phyloP scores from a whole-genome alignment of 2,888 invertebrate species.

The Molanna angustata region DNA sequence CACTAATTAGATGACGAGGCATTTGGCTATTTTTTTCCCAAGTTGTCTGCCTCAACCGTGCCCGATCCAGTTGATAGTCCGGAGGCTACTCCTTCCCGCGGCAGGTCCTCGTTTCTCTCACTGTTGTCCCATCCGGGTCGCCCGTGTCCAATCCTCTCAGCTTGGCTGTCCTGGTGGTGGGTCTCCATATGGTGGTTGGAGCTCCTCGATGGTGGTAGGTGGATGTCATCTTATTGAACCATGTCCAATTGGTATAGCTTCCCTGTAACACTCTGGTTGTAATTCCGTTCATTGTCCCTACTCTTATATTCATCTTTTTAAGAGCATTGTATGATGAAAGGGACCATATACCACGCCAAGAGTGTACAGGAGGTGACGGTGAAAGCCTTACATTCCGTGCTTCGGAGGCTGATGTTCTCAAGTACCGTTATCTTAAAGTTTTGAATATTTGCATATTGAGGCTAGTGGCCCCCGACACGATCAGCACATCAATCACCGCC shows the following conservation, averaged over 20 bases:
- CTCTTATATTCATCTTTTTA: background rate
- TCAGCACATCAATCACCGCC: background rate
- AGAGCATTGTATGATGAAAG: background rate
- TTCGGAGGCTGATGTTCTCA: background rate
- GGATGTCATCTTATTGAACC: background rate
- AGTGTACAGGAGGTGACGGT: background rate
- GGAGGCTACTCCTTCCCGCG: too few relatives aligned
- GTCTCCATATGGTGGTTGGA: too few relatives aligned
- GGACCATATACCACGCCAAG: background rate
- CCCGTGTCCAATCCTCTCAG: too few relatives aligned
- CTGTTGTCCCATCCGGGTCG: too few relatives aligned
- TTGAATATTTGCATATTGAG: background rate
- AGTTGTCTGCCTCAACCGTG: too few relatives aligned
- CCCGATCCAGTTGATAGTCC: too few relatives aligned
- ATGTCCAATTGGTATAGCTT: background rate
- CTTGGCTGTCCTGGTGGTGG: too few relatives aligned
- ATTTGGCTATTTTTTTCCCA: too few relatives aligned
- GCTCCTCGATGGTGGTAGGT: too few relatives aligned
- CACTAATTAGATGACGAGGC: too few relatives aligned
- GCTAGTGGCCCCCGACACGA: background rate
- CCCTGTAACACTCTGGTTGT: constrained; percentile 2
- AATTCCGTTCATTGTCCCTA: background rate
- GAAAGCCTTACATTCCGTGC: background rate
- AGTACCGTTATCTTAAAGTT: background rate
- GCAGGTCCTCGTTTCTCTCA: too few relatives aligned